Evolutionary conservation across 2,888 invertebrate species (phyloP), one percentile per base, ranked within the genome.

Genomic region (Andrena chrysosceles): DNA sequence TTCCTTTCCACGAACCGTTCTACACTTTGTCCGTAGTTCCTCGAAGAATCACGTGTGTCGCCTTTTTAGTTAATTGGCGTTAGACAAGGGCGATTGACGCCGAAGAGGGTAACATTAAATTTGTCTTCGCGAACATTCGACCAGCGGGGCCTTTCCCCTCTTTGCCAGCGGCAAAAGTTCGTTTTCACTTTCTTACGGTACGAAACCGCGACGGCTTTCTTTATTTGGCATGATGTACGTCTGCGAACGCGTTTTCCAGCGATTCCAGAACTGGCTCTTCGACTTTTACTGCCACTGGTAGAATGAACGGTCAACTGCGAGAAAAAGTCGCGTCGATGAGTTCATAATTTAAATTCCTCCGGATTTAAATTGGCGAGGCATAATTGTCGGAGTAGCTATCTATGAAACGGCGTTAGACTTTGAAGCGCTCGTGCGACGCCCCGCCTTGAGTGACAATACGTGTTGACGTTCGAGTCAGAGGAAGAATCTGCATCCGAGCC

Each of bases 201-300:
- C 49, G 64, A 76, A 76, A 52, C 62, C 63, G 68, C 71, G 48
- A 29, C 81, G 76, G 68, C 70, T 63, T 64, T 56, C 86, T 85
- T 86, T 81, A 85, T 85, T 86, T 79, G 86, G 84, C 49, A 49
- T 60, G 72, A 7, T 71, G 78, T 29, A 33, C 62, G 20, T 33
- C 72, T 52, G 48, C 54, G 69, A 64, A 76, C 54, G 56, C 49
- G 81, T 84, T 85, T 86, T 71, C 76, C 84, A 84, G 54, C 62
- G 81, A 84, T 85, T 78, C 78, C 60, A 81, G 69, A 84, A 86
- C 84, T 78, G 86, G 74, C 84, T 78, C 62, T 54, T 13, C 76
- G 81, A 66, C 70, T 78, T 74, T 81, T 81, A 70, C 59, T 31
- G 64, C 64, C 33, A 49, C 10, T 33, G 49, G 49, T 49, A 23